phyloP scores from a whole-genome alignment of 2,113 vertebrate species.

The Platichthys flesus region DNA sequence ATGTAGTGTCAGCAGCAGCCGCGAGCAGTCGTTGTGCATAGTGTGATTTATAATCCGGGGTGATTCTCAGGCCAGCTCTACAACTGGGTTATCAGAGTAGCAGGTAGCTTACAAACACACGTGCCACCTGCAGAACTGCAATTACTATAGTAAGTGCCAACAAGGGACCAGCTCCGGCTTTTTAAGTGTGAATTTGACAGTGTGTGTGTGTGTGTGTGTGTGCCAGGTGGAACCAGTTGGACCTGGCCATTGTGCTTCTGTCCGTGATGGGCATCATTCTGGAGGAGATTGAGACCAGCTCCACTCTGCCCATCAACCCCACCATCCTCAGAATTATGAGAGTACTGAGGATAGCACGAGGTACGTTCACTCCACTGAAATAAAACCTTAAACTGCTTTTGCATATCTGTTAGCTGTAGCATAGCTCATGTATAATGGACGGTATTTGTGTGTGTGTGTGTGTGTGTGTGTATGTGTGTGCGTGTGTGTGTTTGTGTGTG shows the following conservation, averaged over 20 bases:
- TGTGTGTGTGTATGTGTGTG: neutral
- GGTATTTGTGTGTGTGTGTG: neutral
- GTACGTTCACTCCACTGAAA: constrained; percentile 71
- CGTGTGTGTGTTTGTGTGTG: neutral
- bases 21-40: constrained; percentile 40
- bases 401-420: neutral
- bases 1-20: constrained; percentile 56
- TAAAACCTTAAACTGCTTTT: neutral
- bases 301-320: constrained; percentile 96
- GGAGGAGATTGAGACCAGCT: constrained; percentile 97
- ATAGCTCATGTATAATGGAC: neutral
- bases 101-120: constrained; percentile 40
- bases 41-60: constrained; percentile 56
- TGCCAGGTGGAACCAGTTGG: constrained; percentile 95
- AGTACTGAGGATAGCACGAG: constrained; percentile 93
- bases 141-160: neutral
- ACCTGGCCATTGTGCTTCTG: constrained; percentile 95
- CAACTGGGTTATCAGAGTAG: constrained; percentile 64
- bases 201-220: constrained; percentile 13
- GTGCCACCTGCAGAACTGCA: neutral
- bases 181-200: no score
- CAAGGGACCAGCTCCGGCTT: neutral
- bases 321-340: constrained; percentile 99
- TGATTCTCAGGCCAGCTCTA: constrained; percentile 32
- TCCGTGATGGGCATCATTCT: constrained; percentile 96